A percentile compares a stretch with the other conserved stretches of the same genome.
These are phyloP conservation scores for Diplazon laetatorius DNA, from an alignment of 2,888 invertebrate species.

Conservation along the genomic window DNA sequence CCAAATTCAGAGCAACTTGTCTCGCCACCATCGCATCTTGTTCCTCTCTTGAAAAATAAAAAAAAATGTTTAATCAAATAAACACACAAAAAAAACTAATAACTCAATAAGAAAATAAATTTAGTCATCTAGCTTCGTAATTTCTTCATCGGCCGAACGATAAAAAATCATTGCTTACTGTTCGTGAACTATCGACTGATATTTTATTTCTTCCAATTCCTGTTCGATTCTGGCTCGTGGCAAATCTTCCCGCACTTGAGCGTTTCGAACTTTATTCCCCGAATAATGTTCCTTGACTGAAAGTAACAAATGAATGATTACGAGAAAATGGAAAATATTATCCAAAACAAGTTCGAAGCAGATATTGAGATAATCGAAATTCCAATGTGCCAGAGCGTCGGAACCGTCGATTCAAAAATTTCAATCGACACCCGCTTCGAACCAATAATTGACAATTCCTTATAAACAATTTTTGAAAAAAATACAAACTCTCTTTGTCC, in stretches of 20 bases:
- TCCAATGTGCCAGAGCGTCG: no score
- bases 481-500: slow-evolving; percentile 89
- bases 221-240: slow-evolving; percentile 90
- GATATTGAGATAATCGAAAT: neutral
- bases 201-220: slow-evolving; percentile 86
- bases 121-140: neutral
- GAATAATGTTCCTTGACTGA: slow-evolving; percentile 89
- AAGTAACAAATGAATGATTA: neutral
- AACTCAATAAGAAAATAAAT: no score
- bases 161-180: slow-evolving; percentile 83
- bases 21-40: slow-evolving; percentile 87
- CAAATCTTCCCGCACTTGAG: slow-evolving; percentile 90
- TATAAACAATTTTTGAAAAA: slow-evolving; percentile 23
- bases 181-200: slow-evolving; percentile 85
- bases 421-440: neutral
- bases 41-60: slow-evolving; percentile 84
- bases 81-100: no score
- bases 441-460: neutral
- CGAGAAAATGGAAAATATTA: slow-evolving; percentile 1
- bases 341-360: neutral
- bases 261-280: slow-evolving; percentile 89
- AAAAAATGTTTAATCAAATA: no score
- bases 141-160: neutral
- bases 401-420: no score
- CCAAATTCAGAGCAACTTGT: slow-evolving; percentile 87